Conservation (phyloP, 2,888 invertebrate genomes). For the Agrotis exclamationis region DNA sequence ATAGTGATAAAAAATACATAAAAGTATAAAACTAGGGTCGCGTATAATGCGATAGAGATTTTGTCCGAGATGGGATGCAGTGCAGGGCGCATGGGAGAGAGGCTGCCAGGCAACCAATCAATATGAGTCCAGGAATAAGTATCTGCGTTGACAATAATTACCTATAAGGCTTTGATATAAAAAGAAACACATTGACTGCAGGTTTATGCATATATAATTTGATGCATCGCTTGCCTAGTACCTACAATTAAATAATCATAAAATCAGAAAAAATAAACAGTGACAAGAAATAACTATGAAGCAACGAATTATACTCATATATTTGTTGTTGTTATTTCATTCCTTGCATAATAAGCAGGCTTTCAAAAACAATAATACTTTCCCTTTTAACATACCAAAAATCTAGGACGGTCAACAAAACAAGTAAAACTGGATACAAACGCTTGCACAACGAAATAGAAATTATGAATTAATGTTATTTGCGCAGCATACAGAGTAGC, state of each 20-base stretch:
- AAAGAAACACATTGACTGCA: background rate
- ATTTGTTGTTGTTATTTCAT: background rate
- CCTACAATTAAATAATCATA: background rate
- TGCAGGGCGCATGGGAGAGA: constrained; percentile 80
- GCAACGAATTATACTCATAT: background rate
- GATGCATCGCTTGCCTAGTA: background rate
- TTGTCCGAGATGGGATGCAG: constrained; percentile 69
- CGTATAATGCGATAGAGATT: constrained; percentile 20
- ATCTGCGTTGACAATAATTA: constrained; percentile 1
- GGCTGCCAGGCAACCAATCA: constrained; percentile 78
- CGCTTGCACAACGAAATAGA: constrained; percentile 70
- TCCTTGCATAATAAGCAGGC: constrained; percentile 5
- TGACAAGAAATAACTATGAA: background rate
- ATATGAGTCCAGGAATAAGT: constrained; percentile 72
- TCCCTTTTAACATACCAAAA: constrained; percentile 44
- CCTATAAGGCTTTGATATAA: background rate
- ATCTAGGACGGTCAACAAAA: constrained; percentile 60
- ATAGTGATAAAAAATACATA: background rate
- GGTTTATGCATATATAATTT: background rate
- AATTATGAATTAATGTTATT: constrained; percentile 58
- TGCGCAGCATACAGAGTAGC: constrained; percentile 62
- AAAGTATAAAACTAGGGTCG: constrained; percentile 7
- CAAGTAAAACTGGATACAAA: constrained; percentile 66
- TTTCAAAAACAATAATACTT: constrained; percentile 24
- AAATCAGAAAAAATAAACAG: background rate